These are phyloP conservation scores for Drosophila ezoana DNA, from an alignment of 2,888 invertebrate genomes.

Conservation along the genomic window DNA sequence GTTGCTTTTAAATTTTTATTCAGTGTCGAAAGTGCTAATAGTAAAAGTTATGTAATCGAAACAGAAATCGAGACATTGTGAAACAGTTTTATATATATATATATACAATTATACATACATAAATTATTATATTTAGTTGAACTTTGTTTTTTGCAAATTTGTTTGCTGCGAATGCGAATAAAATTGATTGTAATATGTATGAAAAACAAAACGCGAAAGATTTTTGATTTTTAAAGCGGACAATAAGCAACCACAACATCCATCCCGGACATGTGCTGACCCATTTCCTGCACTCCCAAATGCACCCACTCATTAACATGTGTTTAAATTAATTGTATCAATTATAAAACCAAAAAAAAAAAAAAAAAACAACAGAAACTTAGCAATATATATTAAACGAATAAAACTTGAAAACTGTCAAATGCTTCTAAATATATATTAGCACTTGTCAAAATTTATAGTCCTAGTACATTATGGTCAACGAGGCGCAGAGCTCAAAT, in stretches of 20 bases:
- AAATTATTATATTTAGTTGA: constrained; percentile 53
- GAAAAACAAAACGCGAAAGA: constrained; percentile 9
- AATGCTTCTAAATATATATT: background rate
- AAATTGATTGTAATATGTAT: constrained; percentile 64
- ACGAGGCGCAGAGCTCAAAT: background rate
- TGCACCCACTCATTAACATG: constrained; percentile 18
- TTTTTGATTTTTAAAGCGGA: constrained; percentile 43
- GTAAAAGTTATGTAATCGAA: constrained; percentile 57
- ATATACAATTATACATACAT: constrained; percentile 47
- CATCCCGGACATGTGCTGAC: constrained; percentile 4
- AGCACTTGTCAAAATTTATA: constrained; percentile 10
- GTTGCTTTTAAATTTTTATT: constrained; percentile 57
- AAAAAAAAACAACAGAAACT: constrained; percentile 19
- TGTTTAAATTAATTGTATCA: constrained; percentile 63
- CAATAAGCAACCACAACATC: constrained; percentile 52
- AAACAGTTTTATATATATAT: constrained; percentile 64
- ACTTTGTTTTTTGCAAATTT: constrained; percentile 58
- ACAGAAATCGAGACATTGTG: constrained; percentile 47
- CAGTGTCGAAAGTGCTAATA: constrained; percentile 63
- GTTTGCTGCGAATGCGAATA: constrained; percentile 68
- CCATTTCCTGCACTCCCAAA: constrained; percentile 1
- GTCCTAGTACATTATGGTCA: constrained; percentile 11
- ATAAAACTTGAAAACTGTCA: constrained; percentile 26
- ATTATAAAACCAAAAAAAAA: constrained; percentile 52
- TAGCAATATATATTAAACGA: constrained; percentile 39